These are phyloP conservation scores for Myoxocephalus aenaeus DNA, from an alignment of 2,797 vertebrate species.

Conservation along the genomic window DNA sequence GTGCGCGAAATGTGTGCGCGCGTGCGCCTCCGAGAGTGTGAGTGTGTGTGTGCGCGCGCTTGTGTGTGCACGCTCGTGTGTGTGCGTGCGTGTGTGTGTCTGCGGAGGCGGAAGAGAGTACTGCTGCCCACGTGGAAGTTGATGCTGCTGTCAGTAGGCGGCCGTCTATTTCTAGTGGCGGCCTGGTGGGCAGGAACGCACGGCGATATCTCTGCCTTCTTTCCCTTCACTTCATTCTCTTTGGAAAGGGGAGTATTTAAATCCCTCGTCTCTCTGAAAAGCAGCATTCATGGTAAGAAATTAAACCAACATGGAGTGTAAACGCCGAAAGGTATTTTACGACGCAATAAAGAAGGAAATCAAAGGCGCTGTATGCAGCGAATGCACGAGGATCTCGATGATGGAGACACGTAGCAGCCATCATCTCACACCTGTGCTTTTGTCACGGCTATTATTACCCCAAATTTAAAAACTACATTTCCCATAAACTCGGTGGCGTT, in stretches of 20 bases:
- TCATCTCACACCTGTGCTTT: constrained; percentile 2
- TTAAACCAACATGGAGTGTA: constrained; percentile 24
- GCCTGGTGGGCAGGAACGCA: constrained; percentile 70
- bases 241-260: constrained; percentile 50
- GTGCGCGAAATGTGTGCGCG: constrained; percentile 33
- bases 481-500: neutral
- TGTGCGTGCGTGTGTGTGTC: constrained; percentile 30
- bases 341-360: constrained; percentile 17
- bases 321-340: neutral
- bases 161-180: constrained; percentile 81
- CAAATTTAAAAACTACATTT: neutral
- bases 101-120: constrained; percentile 74
- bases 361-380: neutral
- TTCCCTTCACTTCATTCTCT: constrained; percentile 45
- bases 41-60: constrained; percentile 28
- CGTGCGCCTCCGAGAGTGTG: constrained; percentile 1
- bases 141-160: constrained; percentile 75
- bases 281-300: constrained; percentile 6
- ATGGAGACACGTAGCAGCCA: neutral
- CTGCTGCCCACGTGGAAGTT: constrained; percentile 74
- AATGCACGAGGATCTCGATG: neutral
- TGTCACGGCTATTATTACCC: constrained; percentile 1
- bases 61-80: constrained; percentile 20
- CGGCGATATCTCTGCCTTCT: constrained; percentile 42
- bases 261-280: constrained; percentile 9